Conservation (phyloP, 2,797 vertebrate genomes). For the Enteromius radiatus region DNA sequence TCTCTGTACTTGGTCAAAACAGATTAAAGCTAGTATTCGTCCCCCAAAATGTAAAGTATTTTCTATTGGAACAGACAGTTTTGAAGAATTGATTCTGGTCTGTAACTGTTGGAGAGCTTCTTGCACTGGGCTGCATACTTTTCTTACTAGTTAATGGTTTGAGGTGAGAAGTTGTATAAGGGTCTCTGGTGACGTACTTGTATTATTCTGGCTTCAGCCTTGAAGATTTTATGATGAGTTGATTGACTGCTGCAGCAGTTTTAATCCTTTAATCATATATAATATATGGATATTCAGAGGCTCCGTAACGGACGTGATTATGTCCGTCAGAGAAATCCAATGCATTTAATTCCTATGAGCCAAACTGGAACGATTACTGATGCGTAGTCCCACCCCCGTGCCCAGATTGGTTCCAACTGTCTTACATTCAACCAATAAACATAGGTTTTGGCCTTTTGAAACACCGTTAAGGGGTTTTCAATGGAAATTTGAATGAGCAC, state of each 20-base stretch:
- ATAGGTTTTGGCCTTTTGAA: too few relatives aligned
- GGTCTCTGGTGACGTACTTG: not conserved
- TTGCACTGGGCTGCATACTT: not conserved
- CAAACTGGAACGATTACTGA: too few relatives aligned
- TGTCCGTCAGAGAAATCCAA: too few relatives aligned
- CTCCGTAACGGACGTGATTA: too few relatives aligned
- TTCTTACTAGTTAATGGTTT: not conserved
- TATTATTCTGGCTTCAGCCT: not conserved
- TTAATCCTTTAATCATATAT: too few relatives aligned
- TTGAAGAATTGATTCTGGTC: not conserved
- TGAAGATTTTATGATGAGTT: slow-evolving; percentile 11
- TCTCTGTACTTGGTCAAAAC: slow-evolving; percentile 56
- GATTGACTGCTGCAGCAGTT: not conserved
- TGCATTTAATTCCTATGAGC: too few relatives aligned
- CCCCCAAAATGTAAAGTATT: slow-evolving; percentile 3
- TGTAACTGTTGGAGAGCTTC: not conserved
- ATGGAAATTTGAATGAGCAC: too few relatives aligned
- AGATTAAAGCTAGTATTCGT: slow-evolving; percentile 29
- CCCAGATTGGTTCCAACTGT: too few relatives aligned
- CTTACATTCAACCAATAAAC: too few relatives aligned
- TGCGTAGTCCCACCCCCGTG: too few relatives aligned
- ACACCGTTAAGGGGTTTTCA: too few relatives aligned
- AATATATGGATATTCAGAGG: too few relatives aligned
- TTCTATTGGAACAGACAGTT: not conserved
- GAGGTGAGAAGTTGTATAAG: not conserved